These are phyloP conservation scores for Nomia melanderi DNA, from an alignment of 1,140 invertebrate genomes.

Conservation along the genomic window DNA sequence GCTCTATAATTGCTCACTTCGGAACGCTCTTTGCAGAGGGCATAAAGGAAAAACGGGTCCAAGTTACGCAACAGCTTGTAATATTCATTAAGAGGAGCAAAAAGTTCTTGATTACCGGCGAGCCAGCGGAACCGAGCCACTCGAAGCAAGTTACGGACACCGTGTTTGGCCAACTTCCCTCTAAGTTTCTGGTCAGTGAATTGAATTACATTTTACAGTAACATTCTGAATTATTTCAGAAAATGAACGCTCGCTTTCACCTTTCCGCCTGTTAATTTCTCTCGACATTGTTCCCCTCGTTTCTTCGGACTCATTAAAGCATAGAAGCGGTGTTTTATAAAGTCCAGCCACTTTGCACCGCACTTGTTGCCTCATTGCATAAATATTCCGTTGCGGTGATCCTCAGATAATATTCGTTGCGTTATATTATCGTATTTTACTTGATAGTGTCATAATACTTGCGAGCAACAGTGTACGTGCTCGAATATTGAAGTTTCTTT, in stretches of 20 bases:
- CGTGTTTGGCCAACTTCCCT: neutral
- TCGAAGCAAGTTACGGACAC: neutral
- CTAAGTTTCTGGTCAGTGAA: neutral
- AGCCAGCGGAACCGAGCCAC: neutral
- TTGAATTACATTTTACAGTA: neutral
- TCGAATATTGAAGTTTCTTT: too few species aligned
- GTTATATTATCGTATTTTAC: too few species aligned
- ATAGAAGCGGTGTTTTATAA: too few species aligned
- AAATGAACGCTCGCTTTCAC: neutral
- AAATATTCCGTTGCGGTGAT: too few species aligned
- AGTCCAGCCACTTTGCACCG: too few species aligned
- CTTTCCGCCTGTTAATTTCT: too few species aligned
- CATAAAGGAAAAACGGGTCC: neutral
- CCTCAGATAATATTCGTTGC: too few species aligned
- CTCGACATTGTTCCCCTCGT: too few species aligned
- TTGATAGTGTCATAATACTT: too few species aligned
- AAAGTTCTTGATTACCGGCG: neutral
- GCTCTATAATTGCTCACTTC: neutral
- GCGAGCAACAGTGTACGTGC: too few species aligned
- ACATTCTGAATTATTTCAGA: neutral
- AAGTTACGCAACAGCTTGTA: neutral
- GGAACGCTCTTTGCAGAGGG: neutral
- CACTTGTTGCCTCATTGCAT: too few species aligned
- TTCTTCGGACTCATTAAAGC: too few species aligned
- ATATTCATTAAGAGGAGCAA: constrained; percentile 3